Evolutionary conservation across 92 coral and sea anemone species (phyloP).

Genomic region (Zoanthus solanderi): DNA sequence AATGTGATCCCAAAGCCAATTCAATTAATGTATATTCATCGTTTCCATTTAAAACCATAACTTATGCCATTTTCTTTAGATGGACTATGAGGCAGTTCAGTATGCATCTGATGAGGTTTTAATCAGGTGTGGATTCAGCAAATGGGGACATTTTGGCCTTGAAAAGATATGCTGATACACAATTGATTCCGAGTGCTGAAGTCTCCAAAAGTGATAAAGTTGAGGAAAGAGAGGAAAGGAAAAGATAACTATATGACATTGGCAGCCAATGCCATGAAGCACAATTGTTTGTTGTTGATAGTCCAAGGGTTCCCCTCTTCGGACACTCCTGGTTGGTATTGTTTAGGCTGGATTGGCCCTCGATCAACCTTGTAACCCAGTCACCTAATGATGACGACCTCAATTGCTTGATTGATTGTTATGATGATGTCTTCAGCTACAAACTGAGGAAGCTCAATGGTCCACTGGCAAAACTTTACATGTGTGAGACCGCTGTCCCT

Average conservation of each 20-base stretch:
- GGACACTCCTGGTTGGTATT: no score
- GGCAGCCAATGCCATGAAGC: no score
- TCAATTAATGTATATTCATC: neutral
- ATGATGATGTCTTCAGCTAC: no score
- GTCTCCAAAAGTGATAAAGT: neutral
- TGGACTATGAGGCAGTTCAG: slow-evolving; percentile 23
- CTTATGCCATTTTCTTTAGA: slow-evolving; percentile 9
- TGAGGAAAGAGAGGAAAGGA: slow-evolving; percentile 16
- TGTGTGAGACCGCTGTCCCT: no score
- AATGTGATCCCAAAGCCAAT: neutral
- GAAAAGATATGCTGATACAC: slow-evolving; percentile 19
- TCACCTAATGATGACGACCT: no score
- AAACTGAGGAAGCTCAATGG: no score
- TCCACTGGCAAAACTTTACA: no score
- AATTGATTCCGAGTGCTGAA: slow-evolving; percentile 2
- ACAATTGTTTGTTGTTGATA: no score
- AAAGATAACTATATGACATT: slow-evolving; percentile 6
- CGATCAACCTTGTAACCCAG: no score
- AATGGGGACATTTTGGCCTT: slow-evolving; percentile 14
- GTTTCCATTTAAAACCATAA: neutral
- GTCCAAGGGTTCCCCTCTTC: no score
- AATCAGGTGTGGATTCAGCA: slow-evolving; percentile 13
- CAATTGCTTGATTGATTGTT: no score
- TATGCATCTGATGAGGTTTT: slow-evolving; percentile 13
- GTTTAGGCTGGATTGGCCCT: no score